Evolutionary conservation across 2,888 invertebrate genomes (phyloP).

Genomic region (Drosophila monieri): DNA sequence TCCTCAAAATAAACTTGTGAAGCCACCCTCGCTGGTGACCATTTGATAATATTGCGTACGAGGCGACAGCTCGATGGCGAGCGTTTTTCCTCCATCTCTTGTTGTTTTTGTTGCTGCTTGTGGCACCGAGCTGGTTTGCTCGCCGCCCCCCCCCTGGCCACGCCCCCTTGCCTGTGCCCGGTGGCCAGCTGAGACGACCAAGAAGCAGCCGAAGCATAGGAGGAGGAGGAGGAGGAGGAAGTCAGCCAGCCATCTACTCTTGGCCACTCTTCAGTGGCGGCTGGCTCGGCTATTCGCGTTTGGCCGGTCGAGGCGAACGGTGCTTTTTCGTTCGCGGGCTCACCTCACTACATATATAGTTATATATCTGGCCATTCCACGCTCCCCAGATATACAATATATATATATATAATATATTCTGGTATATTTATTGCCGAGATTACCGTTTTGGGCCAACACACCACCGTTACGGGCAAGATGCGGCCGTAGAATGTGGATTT

Average conservation of each 20-base stretch:
- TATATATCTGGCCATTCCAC: background rate
- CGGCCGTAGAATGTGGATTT: slow-evolving; percentile 54
- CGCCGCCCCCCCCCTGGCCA: background rate
- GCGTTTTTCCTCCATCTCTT: background rate
- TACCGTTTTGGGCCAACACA: slow-evolving; percentile 58
- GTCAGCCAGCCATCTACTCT: background rate
- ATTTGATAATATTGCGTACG: slow-evolving; percentile 66
- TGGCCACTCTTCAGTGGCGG: slow-evolving; percentile 30
- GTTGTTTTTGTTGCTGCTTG: background rate
- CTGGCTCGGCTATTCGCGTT: slow-evolving; percentile 82
- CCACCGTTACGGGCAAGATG: slow-evolving; percentile 67
- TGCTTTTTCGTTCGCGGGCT: slow-evolving; percentile 69
- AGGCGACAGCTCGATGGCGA: slow-evolving; percentile 42
- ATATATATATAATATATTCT: background rate
- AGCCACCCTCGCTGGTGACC: slow-evolving; percentile 45
- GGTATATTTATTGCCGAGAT: slow-evolving; percentile 31
- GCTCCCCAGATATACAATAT: background rate
- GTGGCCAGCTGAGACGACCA: slow-evolving; percentile 21
- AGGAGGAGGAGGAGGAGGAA: slow-evolving; percentile 26
- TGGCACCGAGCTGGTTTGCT: slow-evolving; percentile 34
- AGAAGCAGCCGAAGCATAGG: slow-evolving; percentile 42
- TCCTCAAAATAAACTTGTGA: background rate
- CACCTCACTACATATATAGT: background rate
- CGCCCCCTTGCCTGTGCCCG: background rate
- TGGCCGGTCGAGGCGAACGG: slow-evolving; percentile 83